Evolutionary conservation across 2,888 invertebrate genomes (phyloP).

Genomic region (Stenchaetothrips biformis): DNA sequence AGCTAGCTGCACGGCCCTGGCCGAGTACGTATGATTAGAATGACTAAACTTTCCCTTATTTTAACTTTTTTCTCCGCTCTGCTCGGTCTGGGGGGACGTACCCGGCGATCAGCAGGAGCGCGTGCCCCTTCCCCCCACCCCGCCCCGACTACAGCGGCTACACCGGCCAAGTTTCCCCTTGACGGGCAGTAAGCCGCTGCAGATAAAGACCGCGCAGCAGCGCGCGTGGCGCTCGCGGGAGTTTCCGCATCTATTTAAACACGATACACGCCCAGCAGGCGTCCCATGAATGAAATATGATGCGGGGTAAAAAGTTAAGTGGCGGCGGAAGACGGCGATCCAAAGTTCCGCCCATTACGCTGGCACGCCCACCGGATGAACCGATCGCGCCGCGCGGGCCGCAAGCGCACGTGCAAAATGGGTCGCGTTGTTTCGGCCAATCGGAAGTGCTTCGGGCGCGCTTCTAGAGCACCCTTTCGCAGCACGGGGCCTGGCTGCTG

Average conservation of each 20-base stretch:
- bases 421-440: background rate
- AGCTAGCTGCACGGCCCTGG: too few species aligned
- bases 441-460: too few species aligned
- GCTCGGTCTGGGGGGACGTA: too few species aligned
- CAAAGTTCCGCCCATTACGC: slow-evolving; percentile 3
- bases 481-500: too few species aligned
- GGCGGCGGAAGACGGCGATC: background rate
- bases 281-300: slow-evolving; percentile 2
- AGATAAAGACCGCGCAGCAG: slow-evolving; percentile 9
- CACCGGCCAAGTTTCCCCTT: background rate
- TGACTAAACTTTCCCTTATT: too few species aligned
- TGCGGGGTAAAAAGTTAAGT: background rate
- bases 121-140: too few species aligned
- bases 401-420: background rate
- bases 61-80: too few species aligned
- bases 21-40: too few species aligned
- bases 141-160: too few species aligned
- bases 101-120: too few species aligned
- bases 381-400: background rate
- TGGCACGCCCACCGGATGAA: background rate
- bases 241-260: background rate
- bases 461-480: too few species aligned
- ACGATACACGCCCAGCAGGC: background rate
- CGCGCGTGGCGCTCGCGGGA: background rate
- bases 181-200: slow-evolving; percentile 11